Evolutionary conservation across 1,140 invertebrate species (phyloP), one percentile per base, ranked within the genome.

Genomic region (Trichonephila clavipes): DNA sequence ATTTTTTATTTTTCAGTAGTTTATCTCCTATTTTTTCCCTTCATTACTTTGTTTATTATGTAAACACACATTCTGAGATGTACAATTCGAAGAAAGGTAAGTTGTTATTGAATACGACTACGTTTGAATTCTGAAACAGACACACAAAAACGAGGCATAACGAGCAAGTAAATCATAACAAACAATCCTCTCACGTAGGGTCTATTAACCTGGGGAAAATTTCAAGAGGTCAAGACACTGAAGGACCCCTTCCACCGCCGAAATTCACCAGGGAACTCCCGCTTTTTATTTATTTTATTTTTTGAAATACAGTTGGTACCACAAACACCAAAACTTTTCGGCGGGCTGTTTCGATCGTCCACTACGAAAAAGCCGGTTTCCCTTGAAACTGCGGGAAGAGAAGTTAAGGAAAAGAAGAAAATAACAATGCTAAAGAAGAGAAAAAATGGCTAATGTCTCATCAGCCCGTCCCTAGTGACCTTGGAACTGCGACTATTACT

Each of bases 381-480:
- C 59, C 28, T n/a, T 18, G 14, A 19, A 34, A 34, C 10, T 3
- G 51, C 44, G 24, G 51, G 82, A 44, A 24, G 58, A 85, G n/a
- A 21, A 21, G 58, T 19, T 44, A 19, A 21, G 44, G 21, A 34
- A 12, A 83, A 51, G 7, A 14, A 77, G 28, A 18, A 77, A 77
- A 77, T 40, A 85, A 51, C 7, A 51, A 7, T 51, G 8, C 4
- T 51, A 51, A 51, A 51, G 8, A 85, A 59, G 21, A 85, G 59
- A 58, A 83, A 21, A 8, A 59, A 16, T 44, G 24, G 44, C 82
- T 58, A 85, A 51, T 51, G 82, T 85, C 51, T 85, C 82, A 58
- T 85, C 59, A 34, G 85, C n/a, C 44, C 72, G 51, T 90, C 89
- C 72, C 89, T 58, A 7, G 34, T 90, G 89, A 90, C 89, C 89